Conservation (phyloP, 2,888 invertebrate species). For the Euproctis similis region DNA sequence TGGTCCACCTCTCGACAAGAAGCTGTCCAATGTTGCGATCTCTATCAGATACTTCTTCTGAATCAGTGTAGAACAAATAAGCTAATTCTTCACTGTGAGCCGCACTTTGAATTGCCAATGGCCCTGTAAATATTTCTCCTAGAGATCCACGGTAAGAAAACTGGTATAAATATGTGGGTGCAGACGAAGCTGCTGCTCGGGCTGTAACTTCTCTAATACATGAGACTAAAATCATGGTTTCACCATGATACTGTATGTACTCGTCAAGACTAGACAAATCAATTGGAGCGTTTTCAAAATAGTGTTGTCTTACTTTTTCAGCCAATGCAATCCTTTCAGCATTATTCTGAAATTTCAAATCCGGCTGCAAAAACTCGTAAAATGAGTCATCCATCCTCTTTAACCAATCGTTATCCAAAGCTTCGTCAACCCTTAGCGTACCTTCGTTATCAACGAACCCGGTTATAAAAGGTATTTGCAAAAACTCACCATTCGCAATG, state of each 20-base stretch:
- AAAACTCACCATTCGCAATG: conserved; percentile 35
- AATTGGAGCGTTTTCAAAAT: conserved; percentile 37
- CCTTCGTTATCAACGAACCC: conserved; percentile 63
- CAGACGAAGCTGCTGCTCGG: conserved; percentile 28
- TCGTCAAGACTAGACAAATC: conserved; percentile 25
- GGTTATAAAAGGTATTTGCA: conserved; percentile 50
- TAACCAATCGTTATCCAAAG: conserved; percentile 43
- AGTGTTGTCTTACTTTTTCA: conserved; percentile 37
- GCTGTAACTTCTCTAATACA: conserved; percentile 46
- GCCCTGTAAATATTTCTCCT: conserved; percentile 41
- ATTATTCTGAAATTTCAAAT: conserved; percentile 40
- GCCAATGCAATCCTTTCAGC: conserved; percentile 28
- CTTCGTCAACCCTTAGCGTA: conserved; percentile 49
- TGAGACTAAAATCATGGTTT: conserved; percentile 57
- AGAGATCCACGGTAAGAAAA: conserved; percentile 57
- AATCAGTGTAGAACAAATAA: conserved; percentile 41
- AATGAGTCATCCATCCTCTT: conserved; percentile 49
- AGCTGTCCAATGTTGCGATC: conserved; percentile 45
- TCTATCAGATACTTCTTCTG: conserved; percentile 15
- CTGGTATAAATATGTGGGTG: conserved; percentile 50
- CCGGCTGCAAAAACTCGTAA: conserved; percentile 49
- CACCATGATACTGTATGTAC: conserved; percentile 52
- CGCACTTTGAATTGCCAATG: conserved; percentile 37
- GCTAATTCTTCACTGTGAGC: conserved; percentile 59
- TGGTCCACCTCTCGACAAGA: conserved; percentile 58